phyloP scores from a whole-genome alignment of 2,797 vertebrate genomes.

The Acomys russatus region DNA sequence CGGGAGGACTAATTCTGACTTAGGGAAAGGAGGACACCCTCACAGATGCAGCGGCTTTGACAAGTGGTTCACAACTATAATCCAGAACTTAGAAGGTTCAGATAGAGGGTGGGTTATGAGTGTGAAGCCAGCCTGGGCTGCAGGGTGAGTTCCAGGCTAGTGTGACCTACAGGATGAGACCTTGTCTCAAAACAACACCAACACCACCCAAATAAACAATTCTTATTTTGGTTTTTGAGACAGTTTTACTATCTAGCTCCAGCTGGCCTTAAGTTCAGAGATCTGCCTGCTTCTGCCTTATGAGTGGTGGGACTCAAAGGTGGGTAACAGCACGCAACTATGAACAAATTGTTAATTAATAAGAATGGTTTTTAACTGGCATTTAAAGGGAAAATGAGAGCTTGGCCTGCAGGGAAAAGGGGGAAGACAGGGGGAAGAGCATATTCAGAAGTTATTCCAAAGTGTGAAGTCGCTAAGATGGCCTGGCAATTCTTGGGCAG shows the following conservation, averaged over 20 bases:
- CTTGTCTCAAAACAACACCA: neutral
- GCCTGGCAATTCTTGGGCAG: neutral
- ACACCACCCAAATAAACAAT: neutral
- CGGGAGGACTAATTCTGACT: neutral
- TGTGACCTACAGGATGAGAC: neutral
- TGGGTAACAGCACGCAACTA: neutral
- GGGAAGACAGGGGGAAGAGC: neutral
- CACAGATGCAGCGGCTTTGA: neutral
- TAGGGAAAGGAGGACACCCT: neutral
- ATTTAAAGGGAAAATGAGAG: neutral
- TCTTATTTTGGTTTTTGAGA: neutral
- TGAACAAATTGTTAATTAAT: neutral
- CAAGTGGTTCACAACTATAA: neutral
- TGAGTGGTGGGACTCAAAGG: neutral
- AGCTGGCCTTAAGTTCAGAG: neutral
- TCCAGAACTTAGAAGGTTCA: neutral
- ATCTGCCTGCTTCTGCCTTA: neutral
- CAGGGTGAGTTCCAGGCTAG: neutral
- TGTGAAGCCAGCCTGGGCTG: neutral
- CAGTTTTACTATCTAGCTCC: neutral
- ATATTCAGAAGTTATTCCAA: neutral
- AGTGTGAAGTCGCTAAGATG: constrained; percentile 18
- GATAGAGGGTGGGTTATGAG: neutral
- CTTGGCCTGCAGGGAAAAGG: constrained; percentile 11
- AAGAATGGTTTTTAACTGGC: neutral